Evolutionary conservation across 2,888 invertebrate species (phyloP), one percentile per base, ranked within the genome.

Genomic region (Anthophora plumipes): DNA sequence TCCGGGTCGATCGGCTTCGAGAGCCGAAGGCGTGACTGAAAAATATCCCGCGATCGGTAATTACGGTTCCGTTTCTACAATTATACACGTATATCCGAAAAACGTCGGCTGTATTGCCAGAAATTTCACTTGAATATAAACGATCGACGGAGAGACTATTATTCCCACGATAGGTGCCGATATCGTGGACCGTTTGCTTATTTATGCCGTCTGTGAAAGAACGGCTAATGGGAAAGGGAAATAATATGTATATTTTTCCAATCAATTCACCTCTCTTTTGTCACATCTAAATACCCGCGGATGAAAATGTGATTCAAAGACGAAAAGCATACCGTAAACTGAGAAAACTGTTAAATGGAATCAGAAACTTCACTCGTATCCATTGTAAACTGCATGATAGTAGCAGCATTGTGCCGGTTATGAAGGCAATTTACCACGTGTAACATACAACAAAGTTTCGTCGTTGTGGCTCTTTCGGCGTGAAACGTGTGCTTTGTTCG

Each of bases 401-500:
- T n/a, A 31, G 31, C 31, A 31, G 71, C 84, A 81, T 85, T 80
- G 85, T 74, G 60, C 57, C 43, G 68, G 71, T 83, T 83, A 83
- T 80, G 78, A 78, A 83, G 71, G 77, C 83, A 85, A 85, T 85
- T 85, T 83, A 85, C 70, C 73, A 54, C 61, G 71, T 67, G 80
- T 80, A 80, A 83, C 80, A 64, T 69, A 76, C 85, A 69, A 61
- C 80, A 43, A 85, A 85, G 86, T 85, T 85, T 73, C 83, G 59
- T 48, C 67, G 70, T 41, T 46, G 72, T 46, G 80, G 61, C 48
- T 63, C 77, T 71, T 68, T 41, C 72, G 55, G 25, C 69, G 70
- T 43, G 83, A 78, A 71, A 72, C 77, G 52, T 69, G 72, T 66
- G 60, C 83, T 85, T 85, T 83, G 76, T 85, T 78, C 83, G 55